Conservation (phyloP, 2,113 vertebrate genomes). For the Zapus hudsonius region DNA sequence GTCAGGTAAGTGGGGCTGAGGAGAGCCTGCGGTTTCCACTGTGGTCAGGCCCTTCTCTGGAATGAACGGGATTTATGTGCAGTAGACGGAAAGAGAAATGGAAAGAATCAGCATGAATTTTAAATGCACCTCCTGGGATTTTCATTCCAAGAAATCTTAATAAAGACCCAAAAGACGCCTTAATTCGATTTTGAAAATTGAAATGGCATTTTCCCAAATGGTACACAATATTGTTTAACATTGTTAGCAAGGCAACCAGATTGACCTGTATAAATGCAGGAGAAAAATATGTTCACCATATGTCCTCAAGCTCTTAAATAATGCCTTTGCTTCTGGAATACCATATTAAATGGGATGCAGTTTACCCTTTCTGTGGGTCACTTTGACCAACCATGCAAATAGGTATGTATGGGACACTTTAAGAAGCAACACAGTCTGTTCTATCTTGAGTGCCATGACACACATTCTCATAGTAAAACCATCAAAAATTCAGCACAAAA, state of each 20-base stretch:
- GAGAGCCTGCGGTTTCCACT: not conserved
- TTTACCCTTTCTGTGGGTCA: not conserved
- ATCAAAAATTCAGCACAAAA: not conserved
- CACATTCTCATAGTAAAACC: not conserved
- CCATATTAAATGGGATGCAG: accelerated
- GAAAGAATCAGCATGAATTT: not conserved
- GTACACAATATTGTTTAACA: not conserved
- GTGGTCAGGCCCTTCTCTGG: not conserved
- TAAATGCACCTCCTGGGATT: not conserved
- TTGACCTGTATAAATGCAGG: not conserved
- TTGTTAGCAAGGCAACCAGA: not conserved
- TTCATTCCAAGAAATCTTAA: not conserved
- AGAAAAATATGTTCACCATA: not conserved
- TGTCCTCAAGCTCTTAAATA: not conserved
- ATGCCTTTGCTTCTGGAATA: not conserved
- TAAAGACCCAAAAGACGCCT: not conserved
- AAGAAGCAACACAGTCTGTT: not conserved
- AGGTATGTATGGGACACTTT: not conserved
- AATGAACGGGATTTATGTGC: not conserved
- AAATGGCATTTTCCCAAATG: not conserved
- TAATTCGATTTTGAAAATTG: not conserved
- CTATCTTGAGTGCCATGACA: not conserved
- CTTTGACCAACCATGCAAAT: not conserved
- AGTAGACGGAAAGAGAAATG: not conserved
- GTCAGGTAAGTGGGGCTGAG: too few species aligned